phyloP scores from a whole-genome alignment of 2,113 vertebrate genomes.

The Podiceps cristatus region DNA sequence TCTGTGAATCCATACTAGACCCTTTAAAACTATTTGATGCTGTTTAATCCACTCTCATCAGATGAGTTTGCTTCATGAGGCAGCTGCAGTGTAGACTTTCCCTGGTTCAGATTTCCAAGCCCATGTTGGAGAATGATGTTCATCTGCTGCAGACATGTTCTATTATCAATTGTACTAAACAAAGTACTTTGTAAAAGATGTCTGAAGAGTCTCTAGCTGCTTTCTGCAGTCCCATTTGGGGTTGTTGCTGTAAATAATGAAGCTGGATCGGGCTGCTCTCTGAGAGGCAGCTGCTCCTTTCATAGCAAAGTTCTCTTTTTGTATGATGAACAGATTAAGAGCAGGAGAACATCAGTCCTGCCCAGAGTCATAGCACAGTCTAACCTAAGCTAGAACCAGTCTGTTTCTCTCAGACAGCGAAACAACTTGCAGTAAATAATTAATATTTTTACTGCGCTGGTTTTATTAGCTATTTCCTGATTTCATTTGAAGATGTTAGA shows the following conservation, averaged over 20 bases:
- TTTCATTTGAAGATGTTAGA: neutral
- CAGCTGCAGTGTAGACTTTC: neutral
- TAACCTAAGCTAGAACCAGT: neutral
- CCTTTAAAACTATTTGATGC: neutral
- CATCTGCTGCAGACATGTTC: neutral
- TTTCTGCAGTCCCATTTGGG: neutral
- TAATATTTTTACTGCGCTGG: neutral
- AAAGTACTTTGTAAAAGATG: neutral
- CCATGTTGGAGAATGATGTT: neutral
- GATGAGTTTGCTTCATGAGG: neutral
- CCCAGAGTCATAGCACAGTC: neutral
- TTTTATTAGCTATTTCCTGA: neutral
- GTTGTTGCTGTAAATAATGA: neutral
- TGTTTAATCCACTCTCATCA: neutral
- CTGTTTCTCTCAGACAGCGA: neutral
- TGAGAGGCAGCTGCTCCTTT: neutral
- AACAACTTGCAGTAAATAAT: neutral
- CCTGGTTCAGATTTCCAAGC: neutral
- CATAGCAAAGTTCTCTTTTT: neutral
- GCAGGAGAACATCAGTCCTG: neutral
- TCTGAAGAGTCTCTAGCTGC: neutral
- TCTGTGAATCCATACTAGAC: neutral
- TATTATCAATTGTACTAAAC: neutral
- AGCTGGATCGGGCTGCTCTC: neutral
- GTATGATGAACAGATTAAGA: neutral